Base-by-base conservation (phyloP, 2,888 invertebrate genomes). In the Parnassius orleans region DNA sequence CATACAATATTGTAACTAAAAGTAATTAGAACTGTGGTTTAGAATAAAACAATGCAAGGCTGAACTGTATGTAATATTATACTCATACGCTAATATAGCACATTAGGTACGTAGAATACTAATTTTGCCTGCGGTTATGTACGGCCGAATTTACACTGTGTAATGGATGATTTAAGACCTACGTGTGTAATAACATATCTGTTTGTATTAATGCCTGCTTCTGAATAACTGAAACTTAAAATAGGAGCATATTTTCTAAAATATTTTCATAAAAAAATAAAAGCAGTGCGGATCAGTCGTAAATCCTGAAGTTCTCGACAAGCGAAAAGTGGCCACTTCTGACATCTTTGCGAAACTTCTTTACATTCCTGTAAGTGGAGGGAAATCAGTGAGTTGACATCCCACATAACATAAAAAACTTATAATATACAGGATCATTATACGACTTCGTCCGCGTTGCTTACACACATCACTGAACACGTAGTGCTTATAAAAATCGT, bases 291-390 rank as follows among this genome's bases (percentile, higher is more conserved):
- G 44, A 15, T 43, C 44, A 55, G 24, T 10, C 44, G 44, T 55
- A 19, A 55, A 55, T 55, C n/a, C 44, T 53, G 12, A 42, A 52
- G 54, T 55, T 44, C 19, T 19, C 11, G 44, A 55, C 19, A 14
- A 42, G 42, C 1, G 42, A 2, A 14, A 33, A 55, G 54, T 55
- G 54, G 54, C 54, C 54, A 55, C 54, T 55, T 55, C 54, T 24
- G 41, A 19, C 46, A 55, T 44, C 54, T 55, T 2, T 19, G 43
- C 44, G 12, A 12, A 55, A 44, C 12, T 46, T 10, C 46, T 43
- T 15, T 15, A 11, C 19, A 12, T 55, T 55, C 12, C 33, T 33
- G 33, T 10, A 42, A 53, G 11, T 12, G 19, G 19, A 19, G 19
- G 2, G 19, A 19, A 46, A 46, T 12, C n/a, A 46, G 3, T 12